Percentiles rank a stretch among this genome's conserved stretches.
phyloP scores from a whole-genome alignment of 2,113 vertebrate species.

The Rhinolophus sinicus region DNA sequence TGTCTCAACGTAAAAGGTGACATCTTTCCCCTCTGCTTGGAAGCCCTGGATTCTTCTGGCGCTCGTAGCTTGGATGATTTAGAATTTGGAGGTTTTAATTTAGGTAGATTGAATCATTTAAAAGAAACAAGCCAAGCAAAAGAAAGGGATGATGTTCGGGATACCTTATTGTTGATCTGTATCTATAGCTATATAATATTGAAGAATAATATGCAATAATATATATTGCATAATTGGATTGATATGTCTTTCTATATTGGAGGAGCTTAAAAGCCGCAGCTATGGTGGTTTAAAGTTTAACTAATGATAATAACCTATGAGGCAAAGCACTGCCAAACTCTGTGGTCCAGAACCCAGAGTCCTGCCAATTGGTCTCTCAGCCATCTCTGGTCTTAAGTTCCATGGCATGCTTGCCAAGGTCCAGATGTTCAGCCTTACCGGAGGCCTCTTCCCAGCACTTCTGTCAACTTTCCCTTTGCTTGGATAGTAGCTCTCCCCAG shows the following conservation, averaged over 20 bases:
- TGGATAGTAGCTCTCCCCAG: background rate
- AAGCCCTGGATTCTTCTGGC: background rate
- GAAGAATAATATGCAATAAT: background rate
- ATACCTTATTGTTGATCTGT: background rate
- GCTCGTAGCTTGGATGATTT: background rate
- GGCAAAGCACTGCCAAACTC: background rate
- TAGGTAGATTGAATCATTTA: background rate
- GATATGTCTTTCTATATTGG: background rate
- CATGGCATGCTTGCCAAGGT: background rate
- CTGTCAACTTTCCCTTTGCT: background rate
- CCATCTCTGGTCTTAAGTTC: background rate
- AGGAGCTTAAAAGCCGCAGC: background rate
- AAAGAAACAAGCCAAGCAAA: background rate
- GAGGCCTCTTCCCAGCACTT: background rate
- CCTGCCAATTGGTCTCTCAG: background rate
- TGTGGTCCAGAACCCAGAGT: background rate
- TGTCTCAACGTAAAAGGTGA: background rate
- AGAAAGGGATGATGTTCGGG: background rate
- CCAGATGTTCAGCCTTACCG: background rate
- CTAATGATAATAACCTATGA: background rate
- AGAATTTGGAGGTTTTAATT: conserved; percentile 12
- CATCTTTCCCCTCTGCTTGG: background rate
- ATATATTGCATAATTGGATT: background rate
- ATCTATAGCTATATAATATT: background rate
- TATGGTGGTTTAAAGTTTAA: background rate